phyloP scores from a whole-genome alignment of 2,797 vertebrate genomes.

The Avahi laniger region DNA sequence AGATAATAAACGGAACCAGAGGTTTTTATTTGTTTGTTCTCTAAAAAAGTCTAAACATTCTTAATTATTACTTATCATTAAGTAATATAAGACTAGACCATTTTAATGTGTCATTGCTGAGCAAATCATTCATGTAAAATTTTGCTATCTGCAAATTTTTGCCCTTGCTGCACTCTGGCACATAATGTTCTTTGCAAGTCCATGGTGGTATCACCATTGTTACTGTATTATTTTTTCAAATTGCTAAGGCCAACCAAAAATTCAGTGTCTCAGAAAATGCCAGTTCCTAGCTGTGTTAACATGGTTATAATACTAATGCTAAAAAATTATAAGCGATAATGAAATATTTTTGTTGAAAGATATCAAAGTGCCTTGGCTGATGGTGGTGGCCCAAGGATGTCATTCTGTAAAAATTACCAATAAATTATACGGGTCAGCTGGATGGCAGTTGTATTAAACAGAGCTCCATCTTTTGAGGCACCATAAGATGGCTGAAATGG shows the following conservation, averaged over 20 bases:
- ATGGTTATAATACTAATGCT: not conserved
- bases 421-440: conserved; percentile 64
- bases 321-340: conserved; percentile 49
- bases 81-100: not conserved
- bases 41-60: not conserved
- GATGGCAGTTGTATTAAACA: conserved; percentile 48
- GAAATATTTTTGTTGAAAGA: conserved; percentile 64
- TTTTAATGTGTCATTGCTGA: not conserved
- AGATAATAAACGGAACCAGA: not conserved
- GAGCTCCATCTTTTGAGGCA: conserved; percentile 20
- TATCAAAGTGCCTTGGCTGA: conserved; percentile 50
- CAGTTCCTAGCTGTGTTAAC: conserved; percentile 1
- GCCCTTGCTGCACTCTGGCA: not conserved
- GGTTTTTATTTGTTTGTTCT: not conserved
- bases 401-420: conserved; percentile 54
- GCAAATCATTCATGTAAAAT: not conserved
- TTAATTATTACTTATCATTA: conserved; percentile 15
- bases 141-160: not conserved
- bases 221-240: not conserved
- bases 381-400: conserved; percentile 46
- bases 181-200: not conserved
- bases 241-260: conserved; percentile 30
- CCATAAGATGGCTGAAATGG: conserved; percentile 51
- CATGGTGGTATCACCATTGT: not conserved
- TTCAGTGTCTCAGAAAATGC: not conserved